These are phyloP conservation scores for Myiagra hebetior DNA, from an alignment of 2,113 vertebrate genomes.

Conservation along the genomic window DNA sequence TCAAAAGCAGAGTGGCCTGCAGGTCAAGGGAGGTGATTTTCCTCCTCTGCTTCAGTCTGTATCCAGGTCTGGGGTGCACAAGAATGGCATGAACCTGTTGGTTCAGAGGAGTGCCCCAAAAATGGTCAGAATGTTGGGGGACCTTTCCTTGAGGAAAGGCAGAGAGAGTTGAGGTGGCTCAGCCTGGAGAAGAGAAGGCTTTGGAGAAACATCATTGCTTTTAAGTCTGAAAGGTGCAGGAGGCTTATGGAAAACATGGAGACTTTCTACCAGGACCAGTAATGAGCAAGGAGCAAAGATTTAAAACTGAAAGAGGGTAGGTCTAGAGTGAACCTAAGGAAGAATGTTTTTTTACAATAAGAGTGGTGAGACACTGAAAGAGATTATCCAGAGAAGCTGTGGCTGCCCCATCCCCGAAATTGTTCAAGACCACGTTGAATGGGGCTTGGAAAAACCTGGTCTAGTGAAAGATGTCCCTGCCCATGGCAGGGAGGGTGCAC, in stretches of 20 bases:
- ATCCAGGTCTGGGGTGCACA: background rate
- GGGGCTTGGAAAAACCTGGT: background rate
- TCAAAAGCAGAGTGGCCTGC: background rate
- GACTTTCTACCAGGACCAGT: background rate
- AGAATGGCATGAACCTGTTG: background rate
- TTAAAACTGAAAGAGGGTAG: background rate
- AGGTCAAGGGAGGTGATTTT: background rate
- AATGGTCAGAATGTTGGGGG: background rate
- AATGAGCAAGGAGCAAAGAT: background rate
- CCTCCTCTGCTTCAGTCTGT: background rate
- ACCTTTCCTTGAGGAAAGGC: background rate
- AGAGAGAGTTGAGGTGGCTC: background rate
- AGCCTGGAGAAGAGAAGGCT: background rate
- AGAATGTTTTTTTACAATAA: fast-evolving
- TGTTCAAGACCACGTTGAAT: background rate
- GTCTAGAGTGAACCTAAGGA: fast-evolving
- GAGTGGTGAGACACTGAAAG: background rate
- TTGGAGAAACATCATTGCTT: fast-evolving
- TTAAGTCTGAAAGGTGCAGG: background rate
- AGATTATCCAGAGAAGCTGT: background rate
- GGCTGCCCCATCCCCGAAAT: background rate
- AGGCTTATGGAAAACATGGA: background rate
- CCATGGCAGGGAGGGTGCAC: background rate
- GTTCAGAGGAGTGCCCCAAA: background rate
- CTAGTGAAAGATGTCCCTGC: background rate